Conservation (phyloP, 2,113 vertebrate species). For the Polypterus senegalus region DNA sequence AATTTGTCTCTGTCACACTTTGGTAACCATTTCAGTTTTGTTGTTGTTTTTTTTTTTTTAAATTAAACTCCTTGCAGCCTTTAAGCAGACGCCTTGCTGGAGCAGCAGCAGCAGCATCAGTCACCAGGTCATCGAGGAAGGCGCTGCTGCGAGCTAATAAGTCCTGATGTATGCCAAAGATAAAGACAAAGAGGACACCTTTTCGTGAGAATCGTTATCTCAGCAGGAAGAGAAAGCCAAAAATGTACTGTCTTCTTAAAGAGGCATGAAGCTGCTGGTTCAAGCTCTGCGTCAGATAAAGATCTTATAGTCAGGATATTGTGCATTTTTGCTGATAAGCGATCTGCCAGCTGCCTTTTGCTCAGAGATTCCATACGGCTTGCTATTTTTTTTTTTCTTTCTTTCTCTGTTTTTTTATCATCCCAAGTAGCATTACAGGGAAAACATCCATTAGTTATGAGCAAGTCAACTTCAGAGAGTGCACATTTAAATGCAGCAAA, state of each 20-base stretch:
- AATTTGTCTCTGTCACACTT: not conserved
- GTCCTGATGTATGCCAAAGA: slow-evolving; percentile 18
- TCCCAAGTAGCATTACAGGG: slow-evolving; percentile 28
- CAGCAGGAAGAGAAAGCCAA: slow-evolving; percentile 29
- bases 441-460: slow-evolving; percentile 32
- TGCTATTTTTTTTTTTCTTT: slow-evolving; percentile 14
- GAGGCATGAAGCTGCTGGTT: slow-evolving; percentile 36
- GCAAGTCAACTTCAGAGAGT: slow-evolving; percentile 28
- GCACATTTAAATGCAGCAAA: not conserved
- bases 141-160: slow-evolving; percentile 4
- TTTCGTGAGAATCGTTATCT: slow-evolving; percentile 43
- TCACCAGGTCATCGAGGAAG: not conserved
- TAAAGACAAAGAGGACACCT: slow-evolving; percentile 25
- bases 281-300: slow-evolving; percentile 28
- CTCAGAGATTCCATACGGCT: slow-evolving; percentile 26
- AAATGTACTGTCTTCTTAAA: slow-evolving; percentile 37
- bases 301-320: slow-evolving; percentile 37
- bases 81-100: not conserved
- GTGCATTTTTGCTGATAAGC: slow-evolving; percentile 37
- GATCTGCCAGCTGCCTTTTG: slow-evolving; percentile 32
- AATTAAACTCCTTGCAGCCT: not conserved
- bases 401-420: slow-evolving; percentile 30
- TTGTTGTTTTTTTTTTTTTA: not conserved
- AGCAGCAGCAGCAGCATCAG: not conserved
- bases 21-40: not conserved